Conservation (phyloP, 1,140 invertebrate genomes). For the Episyrphus balteatus region DNA sequence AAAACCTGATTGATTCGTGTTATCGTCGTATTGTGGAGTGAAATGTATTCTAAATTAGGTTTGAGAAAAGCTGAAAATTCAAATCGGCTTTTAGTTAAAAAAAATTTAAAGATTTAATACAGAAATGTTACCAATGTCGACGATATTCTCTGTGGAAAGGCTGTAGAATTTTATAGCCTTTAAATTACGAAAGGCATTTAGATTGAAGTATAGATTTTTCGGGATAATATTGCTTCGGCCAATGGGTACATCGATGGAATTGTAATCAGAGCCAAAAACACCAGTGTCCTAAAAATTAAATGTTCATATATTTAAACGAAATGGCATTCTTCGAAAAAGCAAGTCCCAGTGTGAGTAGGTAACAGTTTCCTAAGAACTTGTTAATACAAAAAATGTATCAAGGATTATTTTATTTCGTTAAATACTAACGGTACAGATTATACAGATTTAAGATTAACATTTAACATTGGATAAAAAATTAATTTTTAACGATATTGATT, state of each 20-base stretch:
- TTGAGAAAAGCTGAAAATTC: slow-evolving; percentile 39
- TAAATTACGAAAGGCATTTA: slow-evolving; percentile 67
- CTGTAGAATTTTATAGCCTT: slow-evolving; percentile 48
- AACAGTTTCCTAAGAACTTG: too few relatives aligned
- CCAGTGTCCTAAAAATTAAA: slow-evolving; percentile 13
- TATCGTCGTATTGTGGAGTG: slow-evolving; percentile 49
- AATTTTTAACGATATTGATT: too few relatives aligned
- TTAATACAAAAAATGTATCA: too few relatives aligned
- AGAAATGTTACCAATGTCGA: slow-evolving; percentile 42
- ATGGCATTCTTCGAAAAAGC: too few relatives aligned
- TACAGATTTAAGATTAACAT: too few relatives aligned
- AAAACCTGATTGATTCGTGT: slow-evolving; percentile 56
- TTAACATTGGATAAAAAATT: too few relatives aligned
- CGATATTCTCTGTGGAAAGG: slow-evolving; percentile 53
- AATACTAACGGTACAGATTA: too few relatives aligned
- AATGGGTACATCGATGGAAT: slow-evolving; percentile 35
- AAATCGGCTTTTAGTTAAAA: not conserved
- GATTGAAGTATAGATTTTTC: slow-evolving; percentile 66
- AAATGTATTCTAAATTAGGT: slow-evolving; percentile 50
- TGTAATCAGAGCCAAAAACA: slow-evolving; percentile 25
- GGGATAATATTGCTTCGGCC: slow-evolving; percentile 73
- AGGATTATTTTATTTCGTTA: too few relatives aligned
- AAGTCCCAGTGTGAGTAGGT: too few relatives aligned
- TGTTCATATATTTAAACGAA: too few relatives aligned
- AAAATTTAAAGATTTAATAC: slow-evolving; percentile 13